Evolutionary conservation across 2,797 vertebrate genomes (phyloP), one percentile per base, ranked within the genome.

Genomic region (Luscinia megarhynchos): DNA sequence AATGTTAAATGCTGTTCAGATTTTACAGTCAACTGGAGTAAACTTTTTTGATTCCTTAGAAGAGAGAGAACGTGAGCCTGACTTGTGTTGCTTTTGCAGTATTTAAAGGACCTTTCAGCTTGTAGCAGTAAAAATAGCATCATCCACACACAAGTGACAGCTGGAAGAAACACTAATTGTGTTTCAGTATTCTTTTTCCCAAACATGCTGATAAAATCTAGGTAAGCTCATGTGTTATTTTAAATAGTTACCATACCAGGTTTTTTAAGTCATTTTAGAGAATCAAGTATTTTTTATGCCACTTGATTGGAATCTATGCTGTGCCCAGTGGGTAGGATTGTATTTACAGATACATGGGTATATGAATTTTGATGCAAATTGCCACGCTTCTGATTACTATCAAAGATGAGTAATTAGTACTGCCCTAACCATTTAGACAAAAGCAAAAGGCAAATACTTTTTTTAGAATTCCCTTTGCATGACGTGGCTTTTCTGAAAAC

Each of bases 1-100:
- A 66, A 89, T 73, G 67, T 82, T 94, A 79, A 74, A 79, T 54
- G 55, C 38, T 91, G 38, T 93, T 93, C 51, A 82, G 43, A 76
- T 84, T 87, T 92, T 90, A 57, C 23, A 48, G 2, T 69, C 26
- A 55, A 4, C 69, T 94, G 41, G 45, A 72, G 45, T 64, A 62
- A 90, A 67, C 45, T 82, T 78, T 10, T 74, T 86, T 89, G 50
- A 82, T 38, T 81, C 14, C 34, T 69, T 79, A 48, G 20, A 72
- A 63, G 43, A 72, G 34, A 59, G 58, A 76, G 30, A 86, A 75
- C 0, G 1, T n/a, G 40, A 89, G 26, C 48, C 22, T 82, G 59
- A 38, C 51, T 90, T 84, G 9, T 75, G 30, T 75, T 89, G 48
- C 16, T 79, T 84, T 73, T 90, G 63, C 26, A 55, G 18, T 87